phyloP scores from a whole-genome alignment of 2,113 vertebrate genomes.

The Pelobates fuscus region DNA sequence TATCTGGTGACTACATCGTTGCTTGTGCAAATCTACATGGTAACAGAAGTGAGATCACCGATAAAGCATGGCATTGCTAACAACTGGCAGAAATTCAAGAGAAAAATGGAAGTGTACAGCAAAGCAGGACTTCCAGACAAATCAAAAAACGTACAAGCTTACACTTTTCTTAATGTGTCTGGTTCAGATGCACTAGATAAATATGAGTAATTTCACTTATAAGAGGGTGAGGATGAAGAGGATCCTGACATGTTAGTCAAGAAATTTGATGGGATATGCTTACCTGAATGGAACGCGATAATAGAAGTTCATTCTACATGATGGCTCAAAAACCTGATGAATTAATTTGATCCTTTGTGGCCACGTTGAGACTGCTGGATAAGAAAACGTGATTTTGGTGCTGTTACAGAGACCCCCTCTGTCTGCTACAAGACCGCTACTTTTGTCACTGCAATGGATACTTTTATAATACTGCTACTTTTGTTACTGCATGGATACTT shows the following conservation, averaged over 20 bases:
- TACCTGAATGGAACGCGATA: not conserved
- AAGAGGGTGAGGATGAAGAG: conserved; percentile 1
- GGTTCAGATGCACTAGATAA: conserved; percentile 10
- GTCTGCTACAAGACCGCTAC: not conserved
- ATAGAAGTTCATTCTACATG: not conserved
- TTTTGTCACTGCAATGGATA: not conserved
- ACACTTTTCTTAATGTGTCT: not conserved
- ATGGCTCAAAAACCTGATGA: conserved; percentile 11
- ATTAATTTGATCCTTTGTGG: not conserved
- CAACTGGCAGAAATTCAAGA: not conserved
- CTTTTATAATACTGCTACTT: not conserved
- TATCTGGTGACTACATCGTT: not conserved
- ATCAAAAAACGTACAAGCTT: not conserved
- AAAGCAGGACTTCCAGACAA: not conserved
- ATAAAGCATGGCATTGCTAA: conserved; percentile 1
- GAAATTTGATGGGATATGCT: not conserved
- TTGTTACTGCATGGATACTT: not conserved
- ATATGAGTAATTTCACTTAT: not conserved
- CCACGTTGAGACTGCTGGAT: conserved; percentile 1
- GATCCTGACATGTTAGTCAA: not conserved
- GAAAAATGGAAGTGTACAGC: not conserved
- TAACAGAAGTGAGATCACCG: not conserved
- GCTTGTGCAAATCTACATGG: too few species aligned
- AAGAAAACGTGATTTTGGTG: conserved; percentile 6
- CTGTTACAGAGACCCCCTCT: too few species aligned